Conservation (phyloP, 1,140 invertebrate genomes). For the Anthonomus grandis region DNA sequence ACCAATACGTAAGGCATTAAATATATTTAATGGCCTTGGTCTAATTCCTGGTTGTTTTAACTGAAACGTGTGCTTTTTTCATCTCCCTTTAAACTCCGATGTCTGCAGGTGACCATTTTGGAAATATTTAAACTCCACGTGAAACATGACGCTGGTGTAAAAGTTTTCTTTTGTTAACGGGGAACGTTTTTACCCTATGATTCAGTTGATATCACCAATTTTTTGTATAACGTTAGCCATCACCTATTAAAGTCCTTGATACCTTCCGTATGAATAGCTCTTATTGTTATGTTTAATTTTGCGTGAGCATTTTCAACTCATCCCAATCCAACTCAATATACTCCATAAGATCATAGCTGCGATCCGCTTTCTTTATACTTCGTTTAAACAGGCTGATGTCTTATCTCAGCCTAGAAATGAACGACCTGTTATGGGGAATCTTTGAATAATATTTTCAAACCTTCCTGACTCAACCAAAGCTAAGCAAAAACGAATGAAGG, state of each 20-base stretch:
- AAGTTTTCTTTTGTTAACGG: constrained; percentile 3
- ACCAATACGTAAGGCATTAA: too few species aligned
- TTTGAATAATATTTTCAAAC: constrained; percentile 5
- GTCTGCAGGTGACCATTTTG: too few species aligned
- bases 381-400: constrained; percentile 1
- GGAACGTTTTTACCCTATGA: constrained; percentile 1
- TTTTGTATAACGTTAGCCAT: constrained; percentile 1
- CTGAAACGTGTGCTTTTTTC: too few species aligned
- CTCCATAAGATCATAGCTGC: constrained; percentile 1
- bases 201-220: background rate
- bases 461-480: constrained; percentile 1
- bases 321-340: constrained; percentile 7
- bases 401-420: constrained; percentile 1
- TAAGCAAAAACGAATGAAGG: constrained; percentile 1
- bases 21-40: too few species aligned
- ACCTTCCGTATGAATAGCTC: background rate
- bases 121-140: too few species aligned
- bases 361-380: constrained; percentile 5
- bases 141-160: background rate
- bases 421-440: constrained; percentile 2
- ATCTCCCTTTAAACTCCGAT: too few species aligned
- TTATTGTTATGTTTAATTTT: constrained; percentile 2
- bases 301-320: background rate
- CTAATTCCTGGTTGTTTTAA: too few species aligned
- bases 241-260: constrained; percentile 6